Evolutionary conservation across 1,140 invertebrate genomes (phyloP).

Genomic region (Papilio helenus): DNA sequence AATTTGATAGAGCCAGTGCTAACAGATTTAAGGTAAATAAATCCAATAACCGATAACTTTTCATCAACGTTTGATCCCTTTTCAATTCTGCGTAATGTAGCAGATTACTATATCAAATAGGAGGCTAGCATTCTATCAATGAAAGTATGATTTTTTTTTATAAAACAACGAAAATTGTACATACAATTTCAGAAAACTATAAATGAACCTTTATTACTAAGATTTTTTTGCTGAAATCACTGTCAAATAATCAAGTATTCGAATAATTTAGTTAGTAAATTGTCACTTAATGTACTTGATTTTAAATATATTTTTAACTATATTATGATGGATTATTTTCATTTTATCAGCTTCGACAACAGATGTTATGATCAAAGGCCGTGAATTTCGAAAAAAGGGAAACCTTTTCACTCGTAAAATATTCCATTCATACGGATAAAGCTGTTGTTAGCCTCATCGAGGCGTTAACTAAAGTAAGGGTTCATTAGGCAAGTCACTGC

Average conservation of each 20-base stretch:
- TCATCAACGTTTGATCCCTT: conserved; percentile 27
- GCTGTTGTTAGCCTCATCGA: conserved; percentile 7
- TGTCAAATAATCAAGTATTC: background rate
- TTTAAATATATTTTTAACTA: background rate
- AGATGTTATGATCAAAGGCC: conserved; percentile 22
- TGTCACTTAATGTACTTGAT: background rate
- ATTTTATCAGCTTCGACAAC: conserved; percentile 11
- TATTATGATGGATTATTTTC: background rate
- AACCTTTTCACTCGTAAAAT: conserved; percentile 23
- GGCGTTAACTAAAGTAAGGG: conserved; percentile 6
- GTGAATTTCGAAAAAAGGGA: conserved; percentile 24
- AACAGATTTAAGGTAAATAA: conserved; percentile 8
- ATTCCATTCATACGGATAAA: conserved; percentile 21
- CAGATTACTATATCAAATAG: conserved; percentile 18
- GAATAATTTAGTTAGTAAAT: background rate
- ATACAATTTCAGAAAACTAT: no score
- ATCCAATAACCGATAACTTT: conserved; percentile 22
- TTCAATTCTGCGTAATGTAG: conserved; percentile 14
- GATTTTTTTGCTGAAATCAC: background rate
- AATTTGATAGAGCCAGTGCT: background rate
- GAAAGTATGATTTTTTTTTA: background rate
- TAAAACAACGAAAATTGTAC: background rate
- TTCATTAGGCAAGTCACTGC: conserved; percentile 22
- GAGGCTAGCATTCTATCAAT: background rate
- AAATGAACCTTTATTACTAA: no score